Conservation (phyloP, 2,888 invertebrate species). For the Phaonia tiefii region DNA sequence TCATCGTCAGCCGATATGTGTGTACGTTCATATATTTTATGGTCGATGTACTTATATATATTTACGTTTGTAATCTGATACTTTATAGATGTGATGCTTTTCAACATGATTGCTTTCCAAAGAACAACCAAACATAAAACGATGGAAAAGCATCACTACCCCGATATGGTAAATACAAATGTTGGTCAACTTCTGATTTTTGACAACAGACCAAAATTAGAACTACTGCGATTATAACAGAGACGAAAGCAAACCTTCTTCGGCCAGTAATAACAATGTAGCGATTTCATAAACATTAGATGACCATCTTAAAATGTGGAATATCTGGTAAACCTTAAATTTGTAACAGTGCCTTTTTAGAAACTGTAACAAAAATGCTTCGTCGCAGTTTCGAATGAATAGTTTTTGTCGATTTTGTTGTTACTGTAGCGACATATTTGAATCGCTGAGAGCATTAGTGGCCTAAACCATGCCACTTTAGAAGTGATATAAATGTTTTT, state of each 20-base stretch:
- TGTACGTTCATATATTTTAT: conserved; percentile 7
- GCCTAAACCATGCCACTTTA: too few relatives aligned
- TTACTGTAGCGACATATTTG: too few relatives aligned
- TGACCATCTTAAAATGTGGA: too few relatives aligned
- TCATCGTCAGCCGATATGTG: background rate
- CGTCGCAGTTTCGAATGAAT: too few relatives aligned
- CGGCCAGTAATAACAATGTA: background rate
- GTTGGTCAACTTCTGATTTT: conserved; percentile 43
- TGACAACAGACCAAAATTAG: conserved; percentile 27
- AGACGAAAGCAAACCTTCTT: conserved; percentile 15
- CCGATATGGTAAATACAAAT: conserved; percentile 20
- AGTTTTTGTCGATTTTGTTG: too few relatives aligned
- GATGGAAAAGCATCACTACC: background rate
- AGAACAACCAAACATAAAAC: conserved; percentile 17
- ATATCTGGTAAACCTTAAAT: too few relatives aligned
- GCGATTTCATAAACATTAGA: too few relatives aligned
- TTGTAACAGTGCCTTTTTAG: too few relatives aligned
- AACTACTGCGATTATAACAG: conserved; percentile 31
- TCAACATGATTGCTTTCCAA: conserved; percentile 53
- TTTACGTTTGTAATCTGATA: conserved; percentile 57
- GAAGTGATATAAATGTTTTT: too few relatives aligned
- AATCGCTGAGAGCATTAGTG: too few relatives aligned
- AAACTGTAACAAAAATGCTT: too few relatives aligned
- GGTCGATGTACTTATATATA: background rate
- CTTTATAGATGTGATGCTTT: conserved; percentile 47